These are phyloP conservation scores for Hippolais icterina DNA, from an alignment of 2,113 vertebrate genomes.

Conservation along the genomic window DNA sequence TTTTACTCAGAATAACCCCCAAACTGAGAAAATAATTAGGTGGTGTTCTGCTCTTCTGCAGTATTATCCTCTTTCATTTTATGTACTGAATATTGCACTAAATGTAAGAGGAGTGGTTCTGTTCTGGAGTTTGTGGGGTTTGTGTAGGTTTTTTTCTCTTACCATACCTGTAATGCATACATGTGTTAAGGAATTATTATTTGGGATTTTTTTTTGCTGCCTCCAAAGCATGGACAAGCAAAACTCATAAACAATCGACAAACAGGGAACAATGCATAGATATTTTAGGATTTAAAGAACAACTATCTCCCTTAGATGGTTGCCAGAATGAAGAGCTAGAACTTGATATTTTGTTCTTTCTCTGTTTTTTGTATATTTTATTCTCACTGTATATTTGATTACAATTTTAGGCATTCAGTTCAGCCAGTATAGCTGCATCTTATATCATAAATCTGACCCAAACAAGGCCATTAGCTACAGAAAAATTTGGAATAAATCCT, in stretches of 20 bases:
- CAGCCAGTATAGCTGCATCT: background rate
- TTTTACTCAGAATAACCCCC: background rate
- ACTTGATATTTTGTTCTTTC: background rate
- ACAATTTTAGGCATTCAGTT: background rate
- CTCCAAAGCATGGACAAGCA: background rate
- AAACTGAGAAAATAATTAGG: background rate
- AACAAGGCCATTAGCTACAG: background rate
- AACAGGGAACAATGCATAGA: background rate
- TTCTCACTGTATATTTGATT: background rate
- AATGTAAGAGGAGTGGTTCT: rapidly evolving
- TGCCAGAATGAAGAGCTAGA: background rate
- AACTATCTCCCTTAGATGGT: background rate
- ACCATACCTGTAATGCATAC: background rate
- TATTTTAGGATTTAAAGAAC: background rate
- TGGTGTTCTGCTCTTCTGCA: background rate
- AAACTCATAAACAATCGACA: background rate
- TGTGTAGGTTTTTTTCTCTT: background rate
- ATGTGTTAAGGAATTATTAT: background rate
- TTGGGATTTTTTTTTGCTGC: background rate
- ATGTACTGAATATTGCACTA: background rate
- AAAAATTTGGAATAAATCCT: background rate
- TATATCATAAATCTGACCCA: background rate
- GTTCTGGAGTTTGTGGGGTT: rapidly evolving
- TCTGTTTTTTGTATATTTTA: background rate
- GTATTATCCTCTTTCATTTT: background rate